Base-by-base conservation (phyloP, 2,113 vertebrate genomes). In the Alethe castanea region DNA sequence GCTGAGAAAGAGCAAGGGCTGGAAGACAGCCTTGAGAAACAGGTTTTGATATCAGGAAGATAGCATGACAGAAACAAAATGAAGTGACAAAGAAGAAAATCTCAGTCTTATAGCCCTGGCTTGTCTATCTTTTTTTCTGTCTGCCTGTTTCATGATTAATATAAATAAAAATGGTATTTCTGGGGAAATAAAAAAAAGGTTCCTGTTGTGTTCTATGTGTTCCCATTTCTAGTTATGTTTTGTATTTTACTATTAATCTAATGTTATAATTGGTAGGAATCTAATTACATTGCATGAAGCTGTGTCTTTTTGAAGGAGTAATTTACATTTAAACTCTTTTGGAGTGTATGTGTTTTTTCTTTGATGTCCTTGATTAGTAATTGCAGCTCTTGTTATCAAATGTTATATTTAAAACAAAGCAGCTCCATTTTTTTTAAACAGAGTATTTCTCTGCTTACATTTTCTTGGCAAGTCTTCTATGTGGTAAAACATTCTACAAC, bases 341-440 rank as follows among this genome's bases (percentile, higher is more conserved):
- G 14, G 54, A 77, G 54, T 72, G 8, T 74, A 31, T 56, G 6
- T 12, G 3, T 88, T 94, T 86, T 94, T 67, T 69, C 85, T 95
- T 92, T 90, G 74, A 82, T 80, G 57, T 92, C 74, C 73, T 90
- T 86, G 67, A 73, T 92, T 83, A 77, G 40, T 90, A 94, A 83
- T 70, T 90, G 72, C 65, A 80, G 71, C 67, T 93, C 40, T 57
- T 79, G 47, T 77, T 90, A 62, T 57, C 35, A 77, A 88, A 90
- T 47, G 33, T 72, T 94, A 26, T 15, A 42, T 79, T 76, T 90
- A 76, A 82, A 85, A 74, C 45, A 83, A 92, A 90, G 18, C 54
- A 47, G 26, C 80, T 94, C 50, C 14, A 11, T 29, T 29, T 52
- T 52, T 52, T 52, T 52, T 28, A 52, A 52, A 9, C 15, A 28